A percentile compares a stretch with the other conserved stretches of the same genome.
Evolutionary conservation across 2,797 vertebrate species (phyloP).

Genomic region (Melanogrammus aeglefinus): DNA sequence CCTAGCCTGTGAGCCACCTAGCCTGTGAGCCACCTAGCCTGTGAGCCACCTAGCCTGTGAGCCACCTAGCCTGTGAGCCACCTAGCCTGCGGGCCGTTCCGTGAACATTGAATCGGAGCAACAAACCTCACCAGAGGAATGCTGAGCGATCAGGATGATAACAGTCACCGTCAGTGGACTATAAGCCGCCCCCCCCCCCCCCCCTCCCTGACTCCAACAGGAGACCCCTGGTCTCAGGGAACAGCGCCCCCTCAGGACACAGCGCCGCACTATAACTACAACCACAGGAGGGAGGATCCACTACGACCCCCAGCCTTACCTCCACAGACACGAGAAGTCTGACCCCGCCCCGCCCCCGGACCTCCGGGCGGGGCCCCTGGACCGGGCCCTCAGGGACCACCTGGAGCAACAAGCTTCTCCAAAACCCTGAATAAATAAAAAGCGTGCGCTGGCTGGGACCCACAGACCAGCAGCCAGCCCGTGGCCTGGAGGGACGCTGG

Average conservation of each 20-base stretch:
- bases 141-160: not conserved
- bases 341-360: too few species aligned
- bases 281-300: not conserved
- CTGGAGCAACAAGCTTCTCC: conserved; percentile 11
- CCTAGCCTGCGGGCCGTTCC: not conserved
- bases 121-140: not conserved
- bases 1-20: too few species aligned
- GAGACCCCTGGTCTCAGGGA: not conserved
- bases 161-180: not conserved
- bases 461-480: conserved; percentile 11
- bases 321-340: not conserved
- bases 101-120: not conserved
- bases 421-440: conserved; percentile 52
- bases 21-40: too few species aligned
- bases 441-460: conserved; percentile 9
- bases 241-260: not conserved
- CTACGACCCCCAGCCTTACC: not conserved
- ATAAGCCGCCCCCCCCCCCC: not conserved
- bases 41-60: not conserved
- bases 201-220: not conserved
- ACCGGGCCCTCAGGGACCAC: not conserved
- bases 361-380: too few species aligned
- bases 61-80: not conserved
- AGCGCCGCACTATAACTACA: not conserved
- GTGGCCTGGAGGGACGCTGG: not conserved